These are phyloP conservation scores for Dendrocincla fuliginosa DNA, from an alignment of 2,797 vertebrate genomes.

Conservation along the genomic window DNA sequence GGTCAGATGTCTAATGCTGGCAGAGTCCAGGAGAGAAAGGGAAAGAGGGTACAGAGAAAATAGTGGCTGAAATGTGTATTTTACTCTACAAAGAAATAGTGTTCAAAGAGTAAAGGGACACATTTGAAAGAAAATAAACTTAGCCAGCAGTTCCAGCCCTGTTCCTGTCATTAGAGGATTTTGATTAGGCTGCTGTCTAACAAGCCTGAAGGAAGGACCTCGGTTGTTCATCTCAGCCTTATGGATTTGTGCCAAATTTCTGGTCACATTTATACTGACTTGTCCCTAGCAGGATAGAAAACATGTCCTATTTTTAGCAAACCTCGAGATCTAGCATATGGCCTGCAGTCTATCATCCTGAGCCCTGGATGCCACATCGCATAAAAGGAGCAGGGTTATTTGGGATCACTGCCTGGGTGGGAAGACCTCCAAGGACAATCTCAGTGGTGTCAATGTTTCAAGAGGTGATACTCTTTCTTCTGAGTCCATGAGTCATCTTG, in stretches of 20 bases:
- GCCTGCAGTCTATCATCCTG: slow-evolving; percentile 42
- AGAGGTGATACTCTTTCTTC: not conserved
- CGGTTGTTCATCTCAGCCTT: slow-evolving; percentile 18
- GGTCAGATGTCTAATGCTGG: not conserved
- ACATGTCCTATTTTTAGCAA: slow-evolving; percentile 50
- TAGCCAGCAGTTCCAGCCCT: not conserved
- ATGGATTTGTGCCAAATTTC: slow-evolving; percentile 48
- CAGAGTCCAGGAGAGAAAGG: not conserved
- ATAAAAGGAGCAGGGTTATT: slow-evolving; percentile 43
- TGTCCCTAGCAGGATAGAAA: not conserved
- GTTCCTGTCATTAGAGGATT: not conserved
- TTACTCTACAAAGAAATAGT: not conserved
- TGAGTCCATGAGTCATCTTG: not conserved
- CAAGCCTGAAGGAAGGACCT: slow-evolving; percentile 27
- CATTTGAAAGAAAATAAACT: not conserved
- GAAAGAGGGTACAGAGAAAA: not conserved
- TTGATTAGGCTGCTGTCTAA: slow-evolving; percentile 13
- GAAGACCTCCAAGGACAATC: slow-evolving; percentile 47
- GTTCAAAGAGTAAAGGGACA: not conserved
- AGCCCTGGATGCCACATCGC: not conserved
- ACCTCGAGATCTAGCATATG: slow-evolving; percentile 28
- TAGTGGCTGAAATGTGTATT: not conserved
- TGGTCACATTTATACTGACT: slow-evolving; percentile 39
- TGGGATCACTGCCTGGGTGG: not conserved
- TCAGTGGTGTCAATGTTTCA: not conserved